A percentile compares a stretch with the other conserved stretches of the same genome.
Conservation (phyloP, 2,888 invertebrate species). For the Endomychus coccineus region DNA sequence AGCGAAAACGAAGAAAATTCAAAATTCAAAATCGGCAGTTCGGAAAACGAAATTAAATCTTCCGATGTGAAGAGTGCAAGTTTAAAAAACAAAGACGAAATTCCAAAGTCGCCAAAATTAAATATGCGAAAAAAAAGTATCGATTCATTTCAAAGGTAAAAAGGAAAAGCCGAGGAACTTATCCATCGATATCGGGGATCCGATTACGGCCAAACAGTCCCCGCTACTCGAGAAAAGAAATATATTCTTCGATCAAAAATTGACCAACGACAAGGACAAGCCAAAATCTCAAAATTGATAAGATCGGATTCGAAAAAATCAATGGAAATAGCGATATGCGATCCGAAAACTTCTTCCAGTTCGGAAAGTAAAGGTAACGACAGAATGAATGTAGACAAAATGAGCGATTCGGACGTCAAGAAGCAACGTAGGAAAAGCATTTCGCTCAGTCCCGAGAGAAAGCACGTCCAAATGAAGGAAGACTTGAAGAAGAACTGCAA, state of each 20-base stretch:
- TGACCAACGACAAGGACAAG: too few relatives aligned
- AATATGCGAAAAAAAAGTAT: constrained; percentile 41
- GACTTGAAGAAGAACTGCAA: constrained; percentile 37
- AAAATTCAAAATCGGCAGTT: constrained; percentile 28
- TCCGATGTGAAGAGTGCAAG: constrained; percentile 4
- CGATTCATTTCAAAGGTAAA: constrained; percentile 44
- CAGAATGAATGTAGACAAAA: constrained; percentile 18
- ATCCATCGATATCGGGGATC: constrained; percentile 1
- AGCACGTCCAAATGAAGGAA: constrained; percentile 37
- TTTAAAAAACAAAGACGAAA: constrained; percentile 19
- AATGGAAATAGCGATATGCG: constrained; percentile 26
- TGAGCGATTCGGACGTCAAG: constrained; percentile 15
- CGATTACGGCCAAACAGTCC: constrained; percentile 6
- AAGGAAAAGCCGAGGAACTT: constrained; percentile 29
- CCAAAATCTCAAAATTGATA: too few relatives aligned
- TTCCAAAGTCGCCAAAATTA: constrained; percentile 32
- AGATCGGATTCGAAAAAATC: constrained; percentile 34
- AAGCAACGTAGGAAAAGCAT: constrained; percentile 32
- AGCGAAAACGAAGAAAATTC: constrained; percentile 39
- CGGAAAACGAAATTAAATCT: constrained; percentile 10
- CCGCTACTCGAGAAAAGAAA: constrained; percentile 18
- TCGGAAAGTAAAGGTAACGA: constrained; percentile 26
- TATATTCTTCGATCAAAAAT: constrained; percentile 23
- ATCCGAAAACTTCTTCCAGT: constrained; percentile 35
- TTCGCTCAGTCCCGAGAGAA: constrained; percentile 40